phyloP scores from a whole-genome alignment of 2,797 vertebrate genomes.

The Sebastes vulpes region DNA sequence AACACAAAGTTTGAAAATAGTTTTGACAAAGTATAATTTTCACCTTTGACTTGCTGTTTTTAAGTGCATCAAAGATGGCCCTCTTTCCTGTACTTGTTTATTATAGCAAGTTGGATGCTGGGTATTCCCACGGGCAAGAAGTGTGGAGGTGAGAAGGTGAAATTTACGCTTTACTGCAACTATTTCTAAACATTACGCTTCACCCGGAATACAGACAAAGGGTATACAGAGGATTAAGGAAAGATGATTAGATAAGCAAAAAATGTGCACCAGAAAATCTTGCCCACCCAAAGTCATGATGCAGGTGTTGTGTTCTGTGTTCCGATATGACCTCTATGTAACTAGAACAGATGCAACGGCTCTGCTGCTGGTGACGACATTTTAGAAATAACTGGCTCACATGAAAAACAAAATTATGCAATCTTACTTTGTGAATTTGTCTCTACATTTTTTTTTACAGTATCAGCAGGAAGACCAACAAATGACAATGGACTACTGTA shows the following conservation, averaged over 20 bases:
- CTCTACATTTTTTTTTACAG: background rate
- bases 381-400: background rate
- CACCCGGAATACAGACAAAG: constrained; percentile 24
- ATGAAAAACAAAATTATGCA: background rate
- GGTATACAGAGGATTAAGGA: constrained; percentile 12
- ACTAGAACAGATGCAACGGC: background rate
- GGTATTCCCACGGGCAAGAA: background rate
- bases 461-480: background rate
- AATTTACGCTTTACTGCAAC: constrained; percentile 38
- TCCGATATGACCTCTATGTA: background rate
- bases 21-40: background rate
- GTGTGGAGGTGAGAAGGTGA: constrained; percentile 12
- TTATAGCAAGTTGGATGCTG: background rate
- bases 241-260: constrained; percentile 36
- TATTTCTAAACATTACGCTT: constrained; percentile 44
- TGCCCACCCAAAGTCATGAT: constrained; percentile 10
- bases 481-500: background rate
- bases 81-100: constrained; percentile 12
- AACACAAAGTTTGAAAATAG: background rate
- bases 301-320: background rate
- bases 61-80: background rate
- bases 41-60: background rate
- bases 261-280: constrained; percentile 15
- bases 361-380: background rate
- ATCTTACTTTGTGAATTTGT: background rate